phyloP scores from a whole-genome alignment of 2,797 vertebrate genomes.

The Denticeps clupeoides region DNA sequence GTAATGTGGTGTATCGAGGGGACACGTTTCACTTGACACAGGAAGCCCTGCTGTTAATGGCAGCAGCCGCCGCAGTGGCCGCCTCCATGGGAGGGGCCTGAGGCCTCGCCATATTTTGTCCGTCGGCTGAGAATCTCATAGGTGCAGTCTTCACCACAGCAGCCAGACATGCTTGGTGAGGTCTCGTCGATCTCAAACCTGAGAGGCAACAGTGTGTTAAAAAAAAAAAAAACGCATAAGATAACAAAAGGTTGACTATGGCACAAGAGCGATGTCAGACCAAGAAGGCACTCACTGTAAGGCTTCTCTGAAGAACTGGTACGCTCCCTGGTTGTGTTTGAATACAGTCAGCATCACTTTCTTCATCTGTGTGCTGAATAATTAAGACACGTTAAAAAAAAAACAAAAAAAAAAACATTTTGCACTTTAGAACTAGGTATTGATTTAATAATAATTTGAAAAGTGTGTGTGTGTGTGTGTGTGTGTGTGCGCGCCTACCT shows the following conservation, averaged over 20 bases:
- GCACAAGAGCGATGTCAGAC: background rate
- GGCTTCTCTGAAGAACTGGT: conserved; percentile 92
- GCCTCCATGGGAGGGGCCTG: conserved; percentile 69
- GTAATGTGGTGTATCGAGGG: too few relatives aligned
- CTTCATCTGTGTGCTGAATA: conserved; percentile 92
- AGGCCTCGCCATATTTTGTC: conserved; percentile 78
- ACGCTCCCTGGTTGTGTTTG: conserved; percentile 90
- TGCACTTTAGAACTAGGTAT: background rate
- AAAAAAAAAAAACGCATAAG: background rate
- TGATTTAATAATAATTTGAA: conserved; percentile 18
- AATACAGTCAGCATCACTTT: conserved; percentile 95
- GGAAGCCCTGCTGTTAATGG: conserved; percentile 55
- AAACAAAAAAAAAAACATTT: background rate
- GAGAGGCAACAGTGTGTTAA: conserved; percentile 2
- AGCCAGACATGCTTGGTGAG: conserved; percentile 83
- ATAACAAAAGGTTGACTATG: background rate
- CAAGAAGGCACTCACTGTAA: conserved; percentile 72
- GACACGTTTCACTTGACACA: too few relatives aligned
- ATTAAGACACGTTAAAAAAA: conserved; percentile 3
- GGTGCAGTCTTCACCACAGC: conserved; percentile 84
- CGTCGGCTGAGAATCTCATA: conserved; percentile 89
- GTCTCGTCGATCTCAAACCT: conserved; percentile 88
- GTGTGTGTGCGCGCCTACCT: conserved; percentile 48
- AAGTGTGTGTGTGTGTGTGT: background rate
- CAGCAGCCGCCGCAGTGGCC: conserved; percentile 85